A percentile compares a stretch with the other conserved stretches of the same genome.
phyloP scores from a whole-genome alignment of 1,140 invertebrate species.

The Gerris buenoi region DNA sequence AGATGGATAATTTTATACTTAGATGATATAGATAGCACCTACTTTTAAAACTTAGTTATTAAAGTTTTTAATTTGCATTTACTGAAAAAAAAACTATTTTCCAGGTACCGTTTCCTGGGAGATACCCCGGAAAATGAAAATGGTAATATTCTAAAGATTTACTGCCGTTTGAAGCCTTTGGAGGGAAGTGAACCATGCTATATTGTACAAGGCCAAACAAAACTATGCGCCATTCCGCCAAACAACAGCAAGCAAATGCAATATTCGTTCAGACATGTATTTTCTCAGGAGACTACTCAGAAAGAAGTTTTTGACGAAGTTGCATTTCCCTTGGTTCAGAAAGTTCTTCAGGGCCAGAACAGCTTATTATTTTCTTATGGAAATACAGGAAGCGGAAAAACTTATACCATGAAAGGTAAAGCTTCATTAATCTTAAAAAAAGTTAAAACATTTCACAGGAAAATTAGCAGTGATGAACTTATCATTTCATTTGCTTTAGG shows the following conservation, averaged over 20 bases:
- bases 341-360: conserved; percentile 66
- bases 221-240: conserved; percentile 38
- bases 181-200: not conserved
- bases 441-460: no score
- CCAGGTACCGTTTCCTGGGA: not conserved
- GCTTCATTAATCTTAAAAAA: conserved; percentile 12
- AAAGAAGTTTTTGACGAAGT: conserved; percentile 42
- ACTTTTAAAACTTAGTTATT: no score
- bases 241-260: conserved; percentile 53
- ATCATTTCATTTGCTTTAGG: no score
- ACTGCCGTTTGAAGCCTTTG: not conserved
- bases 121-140: not conserved
- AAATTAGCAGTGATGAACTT: no score
- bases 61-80: no score
- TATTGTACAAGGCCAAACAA: not conserved
- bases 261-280: conserved; percentile 70
- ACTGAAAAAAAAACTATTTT: no score
- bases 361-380: conserved; percentile 89
- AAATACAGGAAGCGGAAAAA: conserved; percentile 91
- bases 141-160: not conserved
- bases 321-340: conserved; percentile 70
- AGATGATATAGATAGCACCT: no score
- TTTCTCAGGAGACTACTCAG: conserved; percentile 59
- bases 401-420: conserved; percentile 75
- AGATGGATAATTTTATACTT: no score